These are phyloP conservation scores for Apodemia mormo DNA, from an alignment of 2,888 invertebrate species.

Conservation along the genomic window DNA sequence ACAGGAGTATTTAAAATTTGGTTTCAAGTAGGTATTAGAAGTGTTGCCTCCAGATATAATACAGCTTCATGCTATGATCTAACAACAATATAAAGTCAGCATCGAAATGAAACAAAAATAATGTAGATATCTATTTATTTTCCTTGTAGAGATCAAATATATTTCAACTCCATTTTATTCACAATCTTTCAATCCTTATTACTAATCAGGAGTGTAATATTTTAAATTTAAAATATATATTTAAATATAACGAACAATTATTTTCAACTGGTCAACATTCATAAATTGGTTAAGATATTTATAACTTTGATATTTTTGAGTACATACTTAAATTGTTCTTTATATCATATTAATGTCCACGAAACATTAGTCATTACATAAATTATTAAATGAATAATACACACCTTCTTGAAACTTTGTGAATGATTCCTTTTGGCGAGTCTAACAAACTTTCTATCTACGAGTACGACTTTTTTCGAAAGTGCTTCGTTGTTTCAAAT, in stretches of 20 bases:
- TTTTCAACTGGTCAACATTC: conserved; percentile 42
- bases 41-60: too few species aligned
- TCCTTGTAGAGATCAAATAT: conserved; percentile 15
- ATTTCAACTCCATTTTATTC: conserved; percentile 15
- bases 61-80: too few species aligned
- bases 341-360: background rate
- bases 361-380: too few species aligned
- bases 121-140: conserved; percentile 11
- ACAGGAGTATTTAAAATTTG: too few species aligned
- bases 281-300: conserved; percentile 37
- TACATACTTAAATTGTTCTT: background rate
- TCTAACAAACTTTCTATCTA: too few species aligned
- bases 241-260: conserved; percentile 75
- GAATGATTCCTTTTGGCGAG: too few species aligned
- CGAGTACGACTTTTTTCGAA: too few species aligned
- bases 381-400: too few species aligned
- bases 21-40: too few species aligned
- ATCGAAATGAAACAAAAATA: conserved; percentile 6
- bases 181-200: conserved; percentile 49
- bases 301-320: conserved; percentile 8
- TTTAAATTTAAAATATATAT: conserved; percentile 67
- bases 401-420: too few species aligned
- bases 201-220: conserved; percentile 31
- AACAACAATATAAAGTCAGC: too few species aligned
- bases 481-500: too few species aligned